Conservation (phyloP, 2,797 vertebrate species). For the Sylvia borin region DNA sequence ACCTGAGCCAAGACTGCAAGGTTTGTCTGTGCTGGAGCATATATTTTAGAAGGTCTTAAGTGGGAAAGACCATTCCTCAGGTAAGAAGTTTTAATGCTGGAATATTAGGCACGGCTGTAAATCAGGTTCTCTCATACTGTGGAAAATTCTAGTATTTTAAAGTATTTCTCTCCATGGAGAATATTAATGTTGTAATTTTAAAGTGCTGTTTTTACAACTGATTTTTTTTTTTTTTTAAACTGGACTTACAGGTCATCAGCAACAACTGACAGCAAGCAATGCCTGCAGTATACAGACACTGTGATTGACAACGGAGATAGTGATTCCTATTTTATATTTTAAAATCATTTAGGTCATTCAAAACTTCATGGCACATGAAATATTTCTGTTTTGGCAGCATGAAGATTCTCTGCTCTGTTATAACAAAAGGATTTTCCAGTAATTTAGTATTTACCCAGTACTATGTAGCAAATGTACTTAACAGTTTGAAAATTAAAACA, state of each 20-base stretch:
- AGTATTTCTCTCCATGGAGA: not conserved
- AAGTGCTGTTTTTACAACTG: not conserved
- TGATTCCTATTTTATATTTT: not conserved
- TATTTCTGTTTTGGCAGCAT: not conserved
- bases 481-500: slow-evolving; percentile 17
- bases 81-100: not conserved
- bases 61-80: not conserved
- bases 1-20: not conserved
- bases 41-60: not conserved
- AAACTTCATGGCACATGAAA: not conserved
- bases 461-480: not conserved
- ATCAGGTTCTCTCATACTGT: not conserved
- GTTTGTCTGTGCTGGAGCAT: not conserved
- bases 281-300: not conserved
- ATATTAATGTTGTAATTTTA: not conserved
- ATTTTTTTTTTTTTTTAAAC: not conserved
- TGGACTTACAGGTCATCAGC: not conserved
- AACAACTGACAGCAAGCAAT: not conserved
- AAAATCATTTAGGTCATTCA: not conserved
- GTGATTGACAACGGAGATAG: not conserved
- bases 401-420: not conserved
- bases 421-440: not conserved
- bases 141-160: not conserved
- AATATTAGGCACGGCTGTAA: not conserved
- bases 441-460: not conserved